Evolutionary conservation across 2,888 invertebrate species (phyloP), one percentile per base, ranked within the genome.

Genomic region (Epinotia ramella): DNA sequence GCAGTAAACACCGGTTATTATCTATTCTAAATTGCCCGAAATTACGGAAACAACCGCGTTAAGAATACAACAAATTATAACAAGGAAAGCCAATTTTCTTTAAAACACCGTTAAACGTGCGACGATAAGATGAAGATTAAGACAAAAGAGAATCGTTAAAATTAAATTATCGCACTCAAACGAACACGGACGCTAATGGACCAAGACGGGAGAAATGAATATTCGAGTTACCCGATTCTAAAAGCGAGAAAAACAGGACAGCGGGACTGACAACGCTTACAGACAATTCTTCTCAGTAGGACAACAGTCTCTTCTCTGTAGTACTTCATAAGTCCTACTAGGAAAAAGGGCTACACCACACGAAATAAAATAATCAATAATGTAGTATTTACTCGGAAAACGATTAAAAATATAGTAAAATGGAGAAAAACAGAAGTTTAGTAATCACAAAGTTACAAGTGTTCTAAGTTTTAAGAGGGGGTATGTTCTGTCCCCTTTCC

Each of bases 81-180:
- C 59, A 75, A 69, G 65, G 72, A 60, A 62, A 68, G 73, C 57
- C 67, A 70, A 65, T 70, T 68, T 69, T 74, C 60, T 77, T 76
- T 74, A 62, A 76, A 77, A 78, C 70, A 57, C n/a, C 46, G 63
- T 46, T 49, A 77, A 77, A 78, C 73, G 67, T 77, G 78, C 73
- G 44, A 60, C 62, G 53, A 65, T 69, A 73, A 71, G 53, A 65
- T 69, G 72, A 71, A 63, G 73, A 71, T 73, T 56, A 65, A 73
- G 62, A 78, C 77, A 78, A 79, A 76, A 75, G 73, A 63, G 63
- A 69, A 72, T 75, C 79, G 78, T 80, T 80, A 80, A 79, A 80
- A 77, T 76, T 75, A 71, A 79, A 80, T 80, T 79, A 79, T 78
- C 72, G 49, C 62, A 69, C 66, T 62, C 59, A 73, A 64, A 65